Evolutionary conservation across 2,888 invertebrate genomes (phyloP).

Genomic region (Drosophila peninsularis): DNA sequence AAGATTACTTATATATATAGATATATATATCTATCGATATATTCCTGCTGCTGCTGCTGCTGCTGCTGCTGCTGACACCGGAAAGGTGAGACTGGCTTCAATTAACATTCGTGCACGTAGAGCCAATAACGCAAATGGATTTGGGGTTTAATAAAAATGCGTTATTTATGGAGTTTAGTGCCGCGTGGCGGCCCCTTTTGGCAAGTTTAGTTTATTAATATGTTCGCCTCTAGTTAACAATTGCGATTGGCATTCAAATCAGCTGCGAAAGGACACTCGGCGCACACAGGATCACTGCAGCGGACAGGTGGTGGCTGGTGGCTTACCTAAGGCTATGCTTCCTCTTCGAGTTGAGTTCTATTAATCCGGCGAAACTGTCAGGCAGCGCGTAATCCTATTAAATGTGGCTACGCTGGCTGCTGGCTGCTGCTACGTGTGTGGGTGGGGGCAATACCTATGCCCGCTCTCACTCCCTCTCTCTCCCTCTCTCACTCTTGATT

Average conservation of each 20-base stretch:
- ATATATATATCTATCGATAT: constrained; percentile 4
- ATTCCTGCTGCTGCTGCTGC: constrained; percentile 12
- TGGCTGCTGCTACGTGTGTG: constrained; percentile 11
- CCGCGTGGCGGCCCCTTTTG: constrained; percentile 26
- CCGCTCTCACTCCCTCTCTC: constrained; percentile 1
- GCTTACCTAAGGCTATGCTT: constrained; percentile 41
- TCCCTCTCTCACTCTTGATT: constrained; percentile 10
- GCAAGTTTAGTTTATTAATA: constrained; percentile 61
- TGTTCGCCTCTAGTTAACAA: constrained; percentile 58
- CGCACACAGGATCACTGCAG: constrained; percentile 1
- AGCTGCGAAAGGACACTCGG: constrained; percentile 30
- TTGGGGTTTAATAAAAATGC: constrained; percentile 73
- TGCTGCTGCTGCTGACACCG: too few relatives aligned
- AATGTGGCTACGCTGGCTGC: constrained; percentile 47
- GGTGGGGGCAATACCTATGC: background rate
- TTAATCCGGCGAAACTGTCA: constrained; percentile 65
- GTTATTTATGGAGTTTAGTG: constrained; percentile 76
- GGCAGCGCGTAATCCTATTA: constrained; percentile 72
- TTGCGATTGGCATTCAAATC: constrained; percentile 51
- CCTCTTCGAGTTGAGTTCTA: constrained; percentile 47
- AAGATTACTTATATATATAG: background rate
- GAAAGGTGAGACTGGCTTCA: constrained; percentile 62
- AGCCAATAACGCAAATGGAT: constrained; percentile 80
- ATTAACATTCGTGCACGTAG: constrained; percentile 79
- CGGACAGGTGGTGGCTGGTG: background rate